Conservation (phyloP, 2,113 vertebrate species). For the Perca schrenkii region DNA sequence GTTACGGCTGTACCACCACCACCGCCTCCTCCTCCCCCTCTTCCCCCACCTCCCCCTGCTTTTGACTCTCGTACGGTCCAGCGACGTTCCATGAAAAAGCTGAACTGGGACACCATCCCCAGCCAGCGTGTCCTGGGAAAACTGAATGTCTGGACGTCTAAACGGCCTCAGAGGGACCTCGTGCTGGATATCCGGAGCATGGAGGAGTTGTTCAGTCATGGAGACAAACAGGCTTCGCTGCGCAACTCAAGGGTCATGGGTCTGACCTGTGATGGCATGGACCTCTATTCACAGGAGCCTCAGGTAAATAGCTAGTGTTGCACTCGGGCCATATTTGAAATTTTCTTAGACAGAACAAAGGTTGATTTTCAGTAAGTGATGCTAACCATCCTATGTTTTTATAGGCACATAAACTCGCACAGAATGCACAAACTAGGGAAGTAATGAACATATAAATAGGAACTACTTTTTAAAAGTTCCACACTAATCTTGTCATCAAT, state of each 20-base stretch:
- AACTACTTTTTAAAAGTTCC: constrained; percentile 52
- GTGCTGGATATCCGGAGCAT: constrained; percentile 85
- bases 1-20: constrained; percentile 19
- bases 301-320: constrained; percentile 57
- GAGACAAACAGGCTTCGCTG: constrained; percentile 63
- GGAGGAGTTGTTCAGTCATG: constrained; percentile 87
- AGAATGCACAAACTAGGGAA: constrained; percentile 31
- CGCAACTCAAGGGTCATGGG: constrained; percentile 18
- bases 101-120: constrained; percentile 89
- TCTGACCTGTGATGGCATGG: constrained; percentile 51
- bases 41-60: not conserved
- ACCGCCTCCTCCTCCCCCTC: constrained; percentile 25
- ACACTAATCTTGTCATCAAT: not conserved
- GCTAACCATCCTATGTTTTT: not conserved
- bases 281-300: constrained; percentile 46
- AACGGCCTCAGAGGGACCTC: constrained; percentile 71
- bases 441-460: constrained; percentile 18
- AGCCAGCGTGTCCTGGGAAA: constrained; percentile 83
- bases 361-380: constrained; percentile 1
- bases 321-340: not conserved
- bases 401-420: not conserved
- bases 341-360: no score
- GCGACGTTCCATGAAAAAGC: constrained; percentile 83
- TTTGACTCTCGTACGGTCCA: constrained; percentile 47
- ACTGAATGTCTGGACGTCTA: constrained; percentile 85